phyloP scores from a whole-genome alignment of 1,140 invertebrate genomes.

The Bombus huntii region DNA sequence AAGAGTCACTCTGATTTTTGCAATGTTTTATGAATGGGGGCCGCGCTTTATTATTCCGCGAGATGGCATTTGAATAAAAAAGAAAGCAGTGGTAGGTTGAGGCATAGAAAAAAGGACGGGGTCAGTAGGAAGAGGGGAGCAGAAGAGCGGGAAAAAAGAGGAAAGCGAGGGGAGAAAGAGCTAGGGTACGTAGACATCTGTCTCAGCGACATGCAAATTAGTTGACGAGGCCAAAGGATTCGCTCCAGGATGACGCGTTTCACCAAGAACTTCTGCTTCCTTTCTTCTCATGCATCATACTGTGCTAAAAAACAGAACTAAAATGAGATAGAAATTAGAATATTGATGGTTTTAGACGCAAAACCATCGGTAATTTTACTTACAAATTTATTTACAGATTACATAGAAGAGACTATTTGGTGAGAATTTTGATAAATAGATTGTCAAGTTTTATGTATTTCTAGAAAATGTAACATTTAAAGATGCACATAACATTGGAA shows the following conservation, averaged over 20 bases:
- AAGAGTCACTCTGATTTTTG: slow-evolving; percentile 28
- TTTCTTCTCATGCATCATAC: background rate
- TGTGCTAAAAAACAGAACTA: background rate
- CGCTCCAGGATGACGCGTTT: slow-evolving; percentile 19
- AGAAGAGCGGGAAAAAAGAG: background rate
- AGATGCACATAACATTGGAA: too few relatives aligned
- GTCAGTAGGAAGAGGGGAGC: background rate
- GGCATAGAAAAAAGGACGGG: slow-evolving; percentile 15
- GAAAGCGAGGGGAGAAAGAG: background rate
- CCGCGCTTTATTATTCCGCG: slow-evolving; percentile 53
- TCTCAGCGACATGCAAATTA: slow-evolving; percentile 67
- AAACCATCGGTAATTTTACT: too few relatives aligned
- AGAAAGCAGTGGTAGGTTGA: slow-evolving; percentile 22
- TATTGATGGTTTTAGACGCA: background rate
- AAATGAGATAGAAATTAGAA: background rate
- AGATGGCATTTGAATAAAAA: slow-evolving; percentile 68
- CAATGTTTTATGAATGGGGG: slow-evolving; percentile 6
- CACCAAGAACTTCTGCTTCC: slow-evolving; percentile 8
- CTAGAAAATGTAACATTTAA: too few relatives aligned
- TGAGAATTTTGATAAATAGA: background rate
- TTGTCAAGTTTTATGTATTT: too few relatives aligned
- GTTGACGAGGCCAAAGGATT: slow-evolving; percentile 37
- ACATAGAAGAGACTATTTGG: background rate
- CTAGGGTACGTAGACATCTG: slow-evolving; percentile 60
- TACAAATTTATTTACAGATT: background rate